Percentiles rank a stretch among this genome's conserved stretches.
Evolutionary conservation across 2,113 vertebrate genomes (phyloP).

Genomic region (Dipodomys merriami): DNA sequence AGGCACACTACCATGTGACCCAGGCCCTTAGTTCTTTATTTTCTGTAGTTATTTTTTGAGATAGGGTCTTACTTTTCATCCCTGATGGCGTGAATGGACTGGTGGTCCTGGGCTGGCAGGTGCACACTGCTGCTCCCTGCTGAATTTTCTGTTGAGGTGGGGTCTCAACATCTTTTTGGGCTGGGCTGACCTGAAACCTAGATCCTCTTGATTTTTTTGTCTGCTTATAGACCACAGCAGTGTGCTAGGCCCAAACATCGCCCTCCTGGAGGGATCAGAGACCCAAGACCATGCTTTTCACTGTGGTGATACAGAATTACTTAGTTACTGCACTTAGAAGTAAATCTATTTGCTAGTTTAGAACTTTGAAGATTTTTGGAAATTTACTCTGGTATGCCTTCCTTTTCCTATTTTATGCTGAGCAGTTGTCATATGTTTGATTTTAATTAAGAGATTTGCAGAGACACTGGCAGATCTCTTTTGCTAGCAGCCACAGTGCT

Average conservation of each 20-base stretch:
- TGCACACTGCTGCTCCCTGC: no score
- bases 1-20: no score
- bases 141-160: no score
- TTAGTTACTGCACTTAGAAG: background rate
- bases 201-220: no score
- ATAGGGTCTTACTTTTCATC: no score
- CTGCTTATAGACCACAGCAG: background rate
- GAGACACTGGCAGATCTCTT: background rate
- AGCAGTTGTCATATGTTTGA: background rate
- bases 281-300: background rate
- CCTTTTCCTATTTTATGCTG: background rate
- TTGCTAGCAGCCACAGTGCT: background rate
- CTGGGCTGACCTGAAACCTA: no score
- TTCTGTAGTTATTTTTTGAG: no score
- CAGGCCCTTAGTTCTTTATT: no score
- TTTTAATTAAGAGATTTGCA: conserved; percentile 47
- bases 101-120: no score
- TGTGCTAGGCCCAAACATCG: background rate
- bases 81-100: no score
- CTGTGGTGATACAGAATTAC: accelerated
- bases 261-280: background rate
- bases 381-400: background rate
- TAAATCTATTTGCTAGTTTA: background rate
- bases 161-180: no score
- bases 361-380: conserved; percentile 20